Evolutionary conservation across 2,797 vertebrate species (phyloP).

Genomic region (Chaetophractus vellerosus): DNA sequence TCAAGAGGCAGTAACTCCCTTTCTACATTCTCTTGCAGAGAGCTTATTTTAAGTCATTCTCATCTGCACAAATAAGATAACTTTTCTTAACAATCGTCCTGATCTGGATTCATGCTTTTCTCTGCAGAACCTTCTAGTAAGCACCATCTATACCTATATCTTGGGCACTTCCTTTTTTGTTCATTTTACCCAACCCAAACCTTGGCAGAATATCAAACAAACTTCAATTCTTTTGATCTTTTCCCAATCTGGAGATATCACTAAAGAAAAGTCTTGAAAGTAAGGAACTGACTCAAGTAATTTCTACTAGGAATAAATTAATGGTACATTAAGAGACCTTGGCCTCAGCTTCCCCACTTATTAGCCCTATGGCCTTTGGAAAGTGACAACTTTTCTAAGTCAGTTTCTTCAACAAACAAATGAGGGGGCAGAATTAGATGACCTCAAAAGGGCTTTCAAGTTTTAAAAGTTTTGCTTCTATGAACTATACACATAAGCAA

Average conservation of each 20-base stretch:
- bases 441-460: neutral
- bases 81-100: neutral
- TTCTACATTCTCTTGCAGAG: neutral
- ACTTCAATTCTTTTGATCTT: neutral
- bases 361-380: neutral
- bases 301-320: neutral
- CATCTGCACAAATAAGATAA: neutral
- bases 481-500: neutral
- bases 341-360: neutral
- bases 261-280: neutral
- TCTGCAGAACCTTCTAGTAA: neutral
- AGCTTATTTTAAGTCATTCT: neutral
- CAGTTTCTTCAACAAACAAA: conserved; percentile 3
- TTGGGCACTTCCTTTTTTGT: neutral
- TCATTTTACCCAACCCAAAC: neutral
- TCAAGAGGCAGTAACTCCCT: neutral
- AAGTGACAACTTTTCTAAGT: conserved; percentile 25
- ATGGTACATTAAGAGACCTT: neutral
- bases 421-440: neutral
- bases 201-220: neutral
- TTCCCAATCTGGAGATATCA: neutral
- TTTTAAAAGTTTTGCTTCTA: neutral
- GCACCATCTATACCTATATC: neutral
- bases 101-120: neutral
- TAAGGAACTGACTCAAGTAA: neutral